Base-by-base conservation (phyloP, 2,888 invertebrate species). In the Vanessa cardui region DNA sequence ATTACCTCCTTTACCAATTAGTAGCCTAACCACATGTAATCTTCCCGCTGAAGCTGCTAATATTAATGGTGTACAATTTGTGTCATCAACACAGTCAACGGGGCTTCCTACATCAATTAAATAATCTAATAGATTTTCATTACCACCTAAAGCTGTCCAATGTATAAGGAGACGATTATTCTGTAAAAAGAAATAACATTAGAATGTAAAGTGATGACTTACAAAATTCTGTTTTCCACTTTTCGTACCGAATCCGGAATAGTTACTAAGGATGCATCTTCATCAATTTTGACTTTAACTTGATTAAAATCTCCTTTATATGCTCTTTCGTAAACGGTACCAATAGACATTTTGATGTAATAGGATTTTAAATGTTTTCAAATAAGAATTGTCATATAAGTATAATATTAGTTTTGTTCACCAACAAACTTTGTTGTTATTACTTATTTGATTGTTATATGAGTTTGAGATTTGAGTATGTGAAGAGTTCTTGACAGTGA, bases 81-180 rank as follows among this genome's bases (percentile, higher is more conserved):
- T 95, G 91, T 97, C 97, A 90, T 97, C 97, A 8, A 86, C 77
- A 59, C 95, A 94, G 84, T 97, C 96, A 54, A 96, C 90, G 60
- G 95, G 94, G 73, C 95, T 94, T 7, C 95, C 95, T 52, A 92
- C 86, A 66, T 95, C 94, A 50, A 97, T 82, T 54, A 97, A 89
- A 84, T 94, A 94, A 61, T 94, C 93, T 0, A 96, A 96, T 62
- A 97, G 89, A 74, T 96, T 95, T 58, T 95, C 92, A 85, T 96
- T 96, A 26, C 97, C 97, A 72, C 96, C 95, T 64, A 96, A 90
- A 61, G 96, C 94, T 47, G 97, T 96, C 96, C 97, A 96, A 83
- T 97, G 97, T 73, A 97, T 88, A 21, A 97, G 90, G 72, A 96
- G 93, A 69, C 97, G 94, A 64, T 93, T 93, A 86, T 95, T 96